These are phyloP conservation scores for Scelioninae gen. 1 DNA, from an alignment of 2,888 invertebrate genomes.

Conservation along the genomic window DNA sequence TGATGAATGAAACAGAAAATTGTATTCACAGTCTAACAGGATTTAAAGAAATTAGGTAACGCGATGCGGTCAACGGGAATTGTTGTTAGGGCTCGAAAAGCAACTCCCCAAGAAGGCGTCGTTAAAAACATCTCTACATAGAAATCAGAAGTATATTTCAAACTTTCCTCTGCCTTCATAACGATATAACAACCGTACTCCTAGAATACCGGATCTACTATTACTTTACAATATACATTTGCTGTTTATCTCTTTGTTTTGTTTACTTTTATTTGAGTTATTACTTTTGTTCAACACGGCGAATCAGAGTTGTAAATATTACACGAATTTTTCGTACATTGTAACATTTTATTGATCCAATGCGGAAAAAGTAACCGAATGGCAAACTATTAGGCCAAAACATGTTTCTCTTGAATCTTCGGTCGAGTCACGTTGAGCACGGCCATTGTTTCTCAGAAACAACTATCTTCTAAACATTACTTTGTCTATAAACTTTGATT, in stretches of 20 bases:
- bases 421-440: too few species aligned
- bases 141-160: slow-evolving; percentile 16
- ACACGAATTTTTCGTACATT: slow-evolving; percentile 26
- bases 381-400: slow-evolving; percentile 39
- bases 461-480: background rate
- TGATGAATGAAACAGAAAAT: background rate
- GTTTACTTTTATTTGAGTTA: background rate
- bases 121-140: slow-evolving; percentile 39
- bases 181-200: slow-evolving; percentile 30
- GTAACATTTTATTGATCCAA: slow-evolving; percentile 17
- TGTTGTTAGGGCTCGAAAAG: slow-evolving; percentile 81
- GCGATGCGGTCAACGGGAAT: slow-evolving; percentile 76
- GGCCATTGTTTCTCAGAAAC: too few species aligned
- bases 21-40: background rate
- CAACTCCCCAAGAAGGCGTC: slow-evolving; percentile 76
- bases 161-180: slow-evolving; percentile 22
- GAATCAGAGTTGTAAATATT: slow-evolving; percentile 36
- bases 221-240: slow-evolving; percentile 41
- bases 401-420: slow-evolving; percentile 2
- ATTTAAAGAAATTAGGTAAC: slow-evolving; percentile 18
- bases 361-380: slow-evolving; percentile 13
- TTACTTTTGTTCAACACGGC: slow-evolving; percentile 27
- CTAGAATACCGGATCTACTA: slow-evolving; percentile 39
- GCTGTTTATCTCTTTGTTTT: slow-evolving; percentile 3
- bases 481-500: background rate